These are phyloP conservation scores for Aphelinus certus DNA, from an alignment of 1,140 invertebrate genomes.

Conservation along the genomic window DNA sequence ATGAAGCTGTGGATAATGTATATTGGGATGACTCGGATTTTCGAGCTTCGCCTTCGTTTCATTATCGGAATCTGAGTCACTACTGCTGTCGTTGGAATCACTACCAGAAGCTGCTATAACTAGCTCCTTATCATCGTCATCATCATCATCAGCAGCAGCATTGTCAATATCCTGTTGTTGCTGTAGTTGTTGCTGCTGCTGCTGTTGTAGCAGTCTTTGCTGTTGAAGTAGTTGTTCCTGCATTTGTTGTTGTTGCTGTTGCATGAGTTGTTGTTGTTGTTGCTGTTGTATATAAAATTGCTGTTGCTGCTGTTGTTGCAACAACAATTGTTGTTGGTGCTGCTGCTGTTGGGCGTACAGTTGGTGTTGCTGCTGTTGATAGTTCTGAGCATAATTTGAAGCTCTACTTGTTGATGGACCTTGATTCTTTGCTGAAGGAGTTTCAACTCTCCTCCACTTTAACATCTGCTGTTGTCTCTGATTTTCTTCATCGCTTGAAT, in stretches of 20 bases:
- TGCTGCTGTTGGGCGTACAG: slow-evolving; percentile 41
- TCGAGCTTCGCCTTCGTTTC: slow-evolving; percentile 56
- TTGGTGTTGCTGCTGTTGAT: slow-evolving; percentile 25
- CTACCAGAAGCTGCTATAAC: slow-evolving; percentile 39
- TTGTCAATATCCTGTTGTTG: neutral
- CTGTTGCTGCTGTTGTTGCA: slow-evolving; percentile 34
- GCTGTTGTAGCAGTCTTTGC: neutral
- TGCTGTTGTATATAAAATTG: slow-evolving; percentile 29
- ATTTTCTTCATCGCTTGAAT: slow-evolving; percentile 82
- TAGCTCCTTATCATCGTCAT: slow-evolving; percentile 51
- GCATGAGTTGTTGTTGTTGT: slow-evolving; percentile 24
- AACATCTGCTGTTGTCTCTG: slow-evolving; percentile 71
- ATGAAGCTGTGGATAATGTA: slow-evolving; percentile 36
- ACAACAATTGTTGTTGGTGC: slow-evolving; percentile 2
- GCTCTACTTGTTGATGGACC: slow-evolving; percentile 18
- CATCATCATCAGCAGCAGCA: slow-evolving; percentile 2
- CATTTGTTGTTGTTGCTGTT: slow-evolving; percentile 34
- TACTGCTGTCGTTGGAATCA: slow-evolving; percentile 43
- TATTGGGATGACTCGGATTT: neutral
- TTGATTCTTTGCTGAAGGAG: slow-evolving; percentile 42
- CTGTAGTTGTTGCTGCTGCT: neutral
- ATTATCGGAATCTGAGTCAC: slow-evolving; percentile 38
- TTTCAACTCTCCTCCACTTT: slow-evolving; percentile 76
- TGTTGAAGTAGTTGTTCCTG: neutral
- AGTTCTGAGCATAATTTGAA: slow-evolving; percentile 4